Percentiles rank a stretch among this genome's conserved stretches.
Conservation (phyloP, 2,888 invertebrate species). For the Chalcosyrphus nemorum region DNA sequence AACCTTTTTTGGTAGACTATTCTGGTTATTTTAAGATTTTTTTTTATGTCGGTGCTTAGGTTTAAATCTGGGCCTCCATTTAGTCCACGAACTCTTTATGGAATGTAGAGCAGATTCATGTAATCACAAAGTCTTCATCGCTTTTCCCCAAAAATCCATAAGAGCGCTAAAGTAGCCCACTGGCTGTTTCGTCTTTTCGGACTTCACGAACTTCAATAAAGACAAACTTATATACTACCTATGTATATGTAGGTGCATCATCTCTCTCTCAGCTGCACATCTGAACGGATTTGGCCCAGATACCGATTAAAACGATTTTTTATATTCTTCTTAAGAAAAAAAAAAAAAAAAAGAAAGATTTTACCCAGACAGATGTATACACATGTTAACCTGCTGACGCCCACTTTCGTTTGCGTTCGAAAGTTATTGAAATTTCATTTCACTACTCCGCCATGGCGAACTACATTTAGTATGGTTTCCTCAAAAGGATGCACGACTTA, state of each 20-base stretch:
- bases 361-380: constrained; percentile 55
- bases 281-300: constrained; percentile 63
- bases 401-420: constrained; percentile 63
- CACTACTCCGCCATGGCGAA: constrained; percentile 47
- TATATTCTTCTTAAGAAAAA: too few species aligned
- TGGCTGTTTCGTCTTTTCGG: not conserved
- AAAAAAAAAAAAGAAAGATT: too few species aligned
- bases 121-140: too few species aligned
- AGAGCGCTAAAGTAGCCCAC: constrained; percentile 22
- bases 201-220: constrained; percentile 19
- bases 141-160: not conserved
- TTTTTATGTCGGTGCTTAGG: too few species aligned
- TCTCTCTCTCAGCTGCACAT: constrained; percentile 42
- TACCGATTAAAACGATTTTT: constrained; percentile 46
- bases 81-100: too few species aligned
- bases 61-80: too few species aligned
- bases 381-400: constrained; percentile 71
- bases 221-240: constrained; percentile 29
- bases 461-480: constrained; percentile 52
- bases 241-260: constrained; percentile 63
- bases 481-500: constrained; percentile 65
- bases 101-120: not conserved
- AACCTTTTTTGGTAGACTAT: too few species aligned
- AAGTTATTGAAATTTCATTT: constrained; percentile 71
- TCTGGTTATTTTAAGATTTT: too few species aligned